These are phyloP conservation scores for Drosophila subquinaria DNA, from an alignment of 2,888 invertebrate species.

Conservation along the genomic window DNA sequence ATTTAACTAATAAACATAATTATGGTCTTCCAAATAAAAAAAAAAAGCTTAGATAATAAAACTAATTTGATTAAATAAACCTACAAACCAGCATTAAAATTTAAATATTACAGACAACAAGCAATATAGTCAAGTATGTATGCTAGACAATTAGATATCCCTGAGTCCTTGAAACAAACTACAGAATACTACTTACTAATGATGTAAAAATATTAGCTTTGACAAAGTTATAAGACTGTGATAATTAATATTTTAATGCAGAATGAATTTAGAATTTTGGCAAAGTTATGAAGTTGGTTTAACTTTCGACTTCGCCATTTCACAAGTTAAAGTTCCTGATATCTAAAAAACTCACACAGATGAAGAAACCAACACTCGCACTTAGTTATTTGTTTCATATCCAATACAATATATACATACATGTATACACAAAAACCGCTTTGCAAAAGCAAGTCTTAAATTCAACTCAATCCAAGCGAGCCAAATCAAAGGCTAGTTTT, in stretches of 20 bases:
- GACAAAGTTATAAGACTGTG: too few relatives aligned
- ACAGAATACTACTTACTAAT: too few relatives aligned
- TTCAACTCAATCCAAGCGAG: not conserved
- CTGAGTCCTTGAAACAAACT: too few relatives aligned
- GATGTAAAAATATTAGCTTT: too few relatives aligned
- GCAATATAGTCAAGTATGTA: not conserved
- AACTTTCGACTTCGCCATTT: too few relatives aligned
- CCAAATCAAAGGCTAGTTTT: not conserved
- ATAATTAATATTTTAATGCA: too few relatives aligned
- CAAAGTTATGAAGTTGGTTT: too few relatives aligned
- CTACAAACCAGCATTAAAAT: not conserved
- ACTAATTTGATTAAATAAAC: not conserved
- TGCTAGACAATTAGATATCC: not conserved
- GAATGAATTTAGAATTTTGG: too few relatives aligned
- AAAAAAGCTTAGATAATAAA: not conserved
- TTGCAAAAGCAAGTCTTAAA: not conserved
- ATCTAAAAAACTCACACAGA: too few relatives aligned
- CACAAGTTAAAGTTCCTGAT: too few relatives aligned
- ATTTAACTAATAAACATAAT: constrained; percentile 24
- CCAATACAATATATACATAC: not conserved
- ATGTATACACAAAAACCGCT: not conserved
- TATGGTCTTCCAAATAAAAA: constrained; percentile 11
- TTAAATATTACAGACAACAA: not conserved
- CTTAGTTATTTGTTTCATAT: not conserved
- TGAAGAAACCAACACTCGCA: not conserved